Conservation (phyloP, 1,140 invertebrate genomes). For the Onthophagus taurus region DNA sequence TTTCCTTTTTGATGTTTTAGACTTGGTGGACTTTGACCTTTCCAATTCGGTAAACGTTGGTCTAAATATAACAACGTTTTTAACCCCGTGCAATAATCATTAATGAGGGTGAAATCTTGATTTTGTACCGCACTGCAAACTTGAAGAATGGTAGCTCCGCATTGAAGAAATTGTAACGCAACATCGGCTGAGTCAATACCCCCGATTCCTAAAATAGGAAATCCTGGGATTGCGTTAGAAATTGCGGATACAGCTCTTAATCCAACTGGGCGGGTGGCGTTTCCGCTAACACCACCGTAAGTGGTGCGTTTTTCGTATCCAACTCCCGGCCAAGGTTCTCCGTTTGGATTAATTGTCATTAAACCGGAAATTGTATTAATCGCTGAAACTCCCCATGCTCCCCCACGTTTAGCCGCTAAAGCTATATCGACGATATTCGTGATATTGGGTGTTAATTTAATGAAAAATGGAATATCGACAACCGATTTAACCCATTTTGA, state of each 20-base stretch:
- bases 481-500: slow-evolving; percentile 78
- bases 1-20: slow-evolving; percentile 88
- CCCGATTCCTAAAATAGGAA: slow-evolving; percentile 89
- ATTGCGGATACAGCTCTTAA: slow-evolving; percentile 83
- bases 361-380: slow-evolving; percentile 94
- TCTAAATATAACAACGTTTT: slow-evolving; percentile 83
- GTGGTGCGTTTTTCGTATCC: slow-evolving; percentile 76
- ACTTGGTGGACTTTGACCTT: slow-evolving; percentile 88
- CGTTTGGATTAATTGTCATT: slow-evolving; percentile 77
- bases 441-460: slow-evolving; percentile 96
- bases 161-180: slow-evolving; percentile 85
- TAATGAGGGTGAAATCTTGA: slow-evolving; percentile 92
- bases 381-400: slow-evolving; percentile 89
- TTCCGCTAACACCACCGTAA: slow-evolving; percentile 94
- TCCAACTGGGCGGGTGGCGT: slow-evolving; percentile 89
- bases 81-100: slow-evolving; percentile 87
- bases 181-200: slow-evolving; percentile 95
- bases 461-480: slow-evolving; percentile 93
- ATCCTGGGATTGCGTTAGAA: slow-evolving; percentile 69
- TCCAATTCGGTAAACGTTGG: slow-evolving; percentile 62
- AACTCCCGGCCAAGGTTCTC: slow-evolving; percentile 82
- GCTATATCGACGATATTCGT: slow-evolving; percentile 89
- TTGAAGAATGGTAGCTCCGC: slow-evolving; percentile 85
- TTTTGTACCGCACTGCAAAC: slow-evolving; percentile 96
- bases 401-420: slow-evolving; percentile 79